These are phyloP conservation scores for Epinotia nisella DNA, from an alignment of 2,888 invertebrate genomes.

Conservation along the genomic window DNA sequence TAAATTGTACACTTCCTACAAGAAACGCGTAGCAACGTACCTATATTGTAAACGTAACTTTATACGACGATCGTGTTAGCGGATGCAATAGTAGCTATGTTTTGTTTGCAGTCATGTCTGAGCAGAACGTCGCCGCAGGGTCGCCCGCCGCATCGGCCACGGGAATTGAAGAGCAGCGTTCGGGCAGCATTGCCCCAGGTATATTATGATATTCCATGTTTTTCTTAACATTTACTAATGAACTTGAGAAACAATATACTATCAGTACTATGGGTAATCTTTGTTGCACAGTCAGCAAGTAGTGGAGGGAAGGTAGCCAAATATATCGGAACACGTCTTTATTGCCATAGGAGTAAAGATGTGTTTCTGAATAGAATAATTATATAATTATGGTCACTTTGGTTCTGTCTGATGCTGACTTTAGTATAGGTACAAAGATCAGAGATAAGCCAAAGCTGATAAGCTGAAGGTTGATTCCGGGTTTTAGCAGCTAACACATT, in stretches of 20 bases:
- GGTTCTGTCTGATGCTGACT: too few species aligned
- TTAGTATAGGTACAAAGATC: background rate
- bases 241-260: background rate
- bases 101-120: constrained; percentile 62
- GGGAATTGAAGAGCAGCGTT: constrained; percentile 66
- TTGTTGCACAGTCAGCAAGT: background rate
- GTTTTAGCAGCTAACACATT: background rate
- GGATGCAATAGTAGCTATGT: background rate
- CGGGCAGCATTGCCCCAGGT: constrained; percentile 58
- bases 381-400: too few species aligned
- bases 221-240: background rate
- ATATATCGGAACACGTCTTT: too few species aligned
- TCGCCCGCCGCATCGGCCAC: constrained; percentile 63
- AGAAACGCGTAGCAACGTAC: background rate
- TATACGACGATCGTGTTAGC: background rate
- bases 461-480: background rate
- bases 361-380: too few species aligned
- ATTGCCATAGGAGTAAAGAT: too few species aligned
- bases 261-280: background rate
- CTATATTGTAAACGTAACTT: background rate
- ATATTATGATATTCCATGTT: constrained; percentile 22
- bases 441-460: background rate
- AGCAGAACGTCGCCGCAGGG: constrained; percentile 59
- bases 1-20: background rate
- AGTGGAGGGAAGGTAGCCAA: too few species aligned